These are phyloP conservation scores for Clusia tigrina DNA, from an alignment of 2,888 invertebrate genomes.

Conservation along the genomic window DNA sequence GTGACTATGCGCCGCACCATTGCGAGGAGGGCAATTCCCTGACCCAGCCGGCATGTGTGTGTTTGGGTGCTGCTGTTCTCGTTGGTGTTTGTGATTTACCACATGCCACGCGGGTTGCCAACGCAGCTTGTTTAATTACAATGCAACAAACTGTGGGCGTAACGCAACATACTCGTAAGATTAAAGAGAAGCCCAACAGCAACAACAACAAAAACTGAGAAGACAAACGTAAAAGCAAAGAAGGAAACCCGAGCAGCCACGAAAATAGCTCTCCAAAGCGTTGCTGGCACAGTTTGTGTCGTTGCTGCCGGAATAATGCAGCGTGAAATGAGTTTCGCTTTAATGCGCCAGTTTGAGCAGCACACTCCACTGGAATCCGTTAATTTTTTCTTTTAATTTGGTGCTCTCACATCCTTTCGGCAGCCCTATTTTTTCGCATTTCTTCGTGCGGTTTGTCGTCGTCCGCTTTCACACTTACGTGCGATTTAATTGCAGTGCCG, in stretches of 20 bases:
- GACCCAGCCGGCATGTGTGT: no score
- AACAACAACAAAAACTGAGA: neutral
- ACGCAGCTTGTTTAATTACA: conserved; percentile 19
- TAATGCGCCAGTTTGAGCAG: conserved; percentile 21
- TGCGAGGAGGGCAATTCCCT: no score
- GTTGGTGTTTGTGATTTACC: conserved; percentile 10
- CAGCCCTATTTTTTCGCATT: neutral
- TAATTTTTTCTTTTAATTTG: conserved; percentile 2
- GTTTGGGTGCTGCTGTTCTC: no score
- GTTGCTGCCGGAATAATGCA: conserved; percentile 20
- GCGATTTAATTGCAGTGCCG: conserved; percentile 3
- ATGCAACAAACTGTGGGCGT: conserved; percentile 2
- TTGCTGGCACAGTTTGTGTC: neutral
- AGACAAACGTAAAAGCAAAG: conserved; percentile 2
- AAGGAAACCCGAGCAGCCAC: neutral
- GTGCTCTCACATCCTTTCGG: neutral
- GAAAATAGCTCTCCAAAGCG: no score
- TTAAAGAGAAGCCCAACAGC: neutral
- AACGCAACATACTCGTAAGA: conserved; percentile 7
- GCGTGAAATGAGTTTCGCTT: conserved; percentile 26
- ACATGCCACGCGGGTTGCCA: conserved; percentile 3
- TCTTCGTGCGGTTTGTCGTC: neutral
- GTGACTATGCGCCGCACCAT: no score
- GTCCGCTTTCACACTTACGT: neutral
- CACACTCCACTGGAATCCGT: conserved; percentile 15